Evolutionary conservation across 2,113 vertebrate species (phyloP).

Genomic region (Corythaixoides concolor): DNA sequence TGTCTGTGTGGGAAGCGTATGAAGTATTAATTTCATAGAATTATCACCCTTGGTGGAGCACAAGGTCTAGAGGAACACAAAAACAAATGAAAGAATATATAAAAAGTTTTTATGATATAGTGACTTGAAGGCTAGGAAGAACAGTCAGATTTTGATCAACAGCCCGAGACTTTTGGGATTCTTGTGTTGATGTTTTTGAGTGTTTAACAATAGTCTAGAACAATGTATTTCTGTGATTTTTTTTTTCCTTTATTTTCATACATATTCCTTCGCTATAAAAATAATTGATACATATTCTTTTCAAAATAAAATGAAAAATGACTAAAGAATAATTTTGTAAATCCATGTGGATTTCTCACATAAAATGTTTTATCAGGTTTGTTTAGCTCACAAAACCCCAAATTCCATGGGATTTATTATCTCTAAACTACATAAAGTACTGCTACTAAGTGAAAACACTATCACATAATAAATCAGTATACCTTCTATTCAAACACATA

Average conservation of each 20-base stretch:
- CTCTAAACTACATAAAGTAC: not conserved
- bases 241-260: not conserved
- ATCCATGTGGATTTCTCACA: not conserved
- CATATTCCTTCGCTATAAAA: not conserved
- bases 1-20: not conserved
- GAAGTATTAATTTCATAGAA: not conserved
- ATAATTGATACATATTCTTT: not conserved
- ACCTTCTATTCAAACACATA: not conserved
- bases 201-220: not conserved
- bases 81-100: not conserved
- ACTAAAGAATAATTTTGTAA: not conserved
- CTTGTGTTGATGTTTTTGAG: not conserved
- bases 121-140: not conserved
- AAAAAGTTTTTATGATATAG: not conserved
- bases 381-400: not conserved
- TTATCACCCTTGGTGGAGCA: not conserved
- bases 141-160: not conserved
- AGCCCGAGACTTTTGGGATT: not conserved
- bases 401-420: not conserved
- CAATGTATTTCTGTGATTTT: not conserved
- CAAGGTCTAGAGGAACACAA: not conserved
- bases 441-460: not conserved
- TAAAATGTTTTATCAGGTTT: not conserved
- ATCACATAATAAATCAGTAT: not conserved
- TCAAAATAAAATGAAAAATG: not conserved